phyloP scores from a whole-genome alignment of 1,140 invertebrate genomes.

The Drosophila mojavensis region DNA sequence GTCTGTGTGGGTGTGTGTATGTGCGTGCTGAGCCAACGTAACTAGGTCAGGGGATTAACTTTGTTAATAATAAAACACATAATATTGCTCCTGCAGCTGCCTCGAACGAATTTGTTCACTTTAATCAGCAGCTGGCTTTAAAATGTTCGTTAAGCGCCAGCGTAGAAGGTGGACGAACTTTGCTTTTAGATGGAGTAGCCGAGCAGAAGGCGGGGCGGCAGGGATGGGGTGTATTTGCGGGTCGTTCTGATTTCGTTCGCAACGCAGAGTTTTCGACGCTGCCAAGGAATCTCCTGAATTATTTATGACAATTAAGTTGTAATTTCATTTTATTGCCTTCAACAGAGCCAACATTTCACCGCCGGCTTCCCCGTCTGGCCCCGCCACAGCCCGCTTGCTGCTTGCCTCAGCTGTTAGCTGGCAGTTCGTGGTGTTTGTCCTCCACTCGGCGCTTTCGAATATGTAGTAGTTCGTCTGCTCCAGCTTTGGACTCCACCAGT shows the following conservation, averaged over 20 bases:
- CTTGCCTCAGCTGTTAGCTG: slow-evolving; percentile 1
- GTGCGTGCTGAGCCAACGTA: slow-evolving; percentile 43
- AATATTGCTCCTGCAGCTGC: slow-evolving; percentile 65
- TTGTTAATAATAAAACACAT: slow-evolving; percentile 70
- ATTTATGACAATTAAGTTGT: slow-evolving; percentile 74
- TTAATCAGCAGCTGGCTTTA: slow-evolving; percentile 48
- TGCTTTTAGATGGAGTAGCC: neutral
- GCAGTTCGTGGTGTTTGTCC: slow-evolving; percentile 13
- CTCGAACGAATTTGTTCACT: slow-evolving; percentile 44
- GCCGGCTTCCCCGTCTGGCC: slow-evolving; percentile 28
- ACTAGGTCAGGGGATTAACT: slow-evolving; percentile 70
- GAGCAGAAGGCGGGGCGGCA: neutral
- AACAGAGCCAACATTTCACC: slow-evolving; percentile 64
- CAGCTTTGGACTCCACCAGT: slow-evolving; percentile 24
- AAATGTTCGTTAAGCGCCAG: slow-evolving; percentile 51
- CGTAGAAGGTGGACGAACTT: slow-evolving; percentile 19
- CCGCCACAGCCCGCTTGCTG: neutral
- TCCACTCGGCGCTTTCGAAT: slow-evolving; percentile 6
- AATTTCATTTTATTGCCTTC: slow-evolving; percentile 73
- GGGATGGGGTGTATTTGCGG: slow-evolving; percentile 24
- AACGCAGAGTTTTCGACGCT: slow-evolving; percentile 47
- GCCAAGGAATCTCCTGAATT: slow-evolving; percentile 64
- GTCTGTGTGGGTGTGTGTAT: slow-evolving; percentile 15
- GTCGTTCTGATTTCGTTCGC: slow-evolving; percentile 47
- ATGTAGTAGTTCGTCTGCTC: slow-evolving; percentile 19